phyloP scores from a whole-genome alignment of 2,797 vertebrate species.

The Xenopus petersii region DNA sequence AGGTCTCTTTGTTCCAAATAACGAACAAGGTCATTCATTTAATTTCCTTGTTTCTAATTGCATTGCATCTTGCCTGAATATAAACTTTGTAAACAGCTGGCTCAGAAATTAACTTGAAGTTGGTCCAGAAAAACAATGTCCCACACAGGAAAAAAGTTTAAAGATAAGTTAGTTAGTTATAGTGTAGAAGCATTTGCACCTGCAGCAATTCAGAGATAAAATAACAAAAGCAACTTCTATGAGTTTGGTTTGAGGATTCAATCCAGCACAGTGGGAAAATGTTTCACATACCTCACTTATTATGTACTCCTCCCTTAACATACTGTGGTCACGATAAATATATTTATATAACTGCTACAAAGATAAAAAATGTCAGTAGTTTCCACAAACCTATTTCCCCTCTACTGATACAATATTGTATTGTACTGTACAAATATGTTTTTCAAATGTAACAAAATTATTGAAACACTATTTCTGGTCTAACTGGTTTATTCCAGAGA shows the following conservation, averaged over 20 bases:
- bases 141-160: slow-evolving; percentile 11
- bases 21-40: slow-evolving; percentile 76
- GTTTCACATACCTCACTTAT: neutral
- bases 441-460: no score
- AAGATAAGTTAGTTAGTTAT: neutral
- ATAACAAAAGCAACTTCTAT: slow-evolving; percentile 2
- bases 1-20: slow-evolving; percentile 72
- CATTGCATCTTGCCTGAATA: slow-evolving; percentile 65
- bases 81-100: slow-evolving; percentile 76
- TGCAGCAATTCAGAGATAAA: slow-evolving; percentile 17
- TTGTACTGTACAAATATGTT: no score
- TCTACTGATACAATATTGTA: no score
- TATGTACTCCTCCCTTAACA: no score
- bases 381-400: no score
- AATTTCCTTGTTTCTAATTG: slow-evolving; percentile 75
- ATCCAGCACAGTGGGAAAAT: neutral
- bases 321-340: no score
- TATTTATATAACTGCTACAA: no score
- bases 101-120: slow-evolving; percentile 58
- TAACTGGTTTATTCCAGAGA: no score
- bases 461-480: no score
- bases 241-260: neutral
- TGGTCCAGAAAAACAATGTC: slow-evolving; percentile 58
- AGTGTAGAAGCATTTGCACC: slow-evolving; percentile 24
- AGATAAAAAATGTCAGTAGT: no score